Evolutionary conservation across 2,888 invertebrate genomes (phyloP), one percentile per base, ranked within the genome.

Genomic region (Eupeodes luniger): DNA sequence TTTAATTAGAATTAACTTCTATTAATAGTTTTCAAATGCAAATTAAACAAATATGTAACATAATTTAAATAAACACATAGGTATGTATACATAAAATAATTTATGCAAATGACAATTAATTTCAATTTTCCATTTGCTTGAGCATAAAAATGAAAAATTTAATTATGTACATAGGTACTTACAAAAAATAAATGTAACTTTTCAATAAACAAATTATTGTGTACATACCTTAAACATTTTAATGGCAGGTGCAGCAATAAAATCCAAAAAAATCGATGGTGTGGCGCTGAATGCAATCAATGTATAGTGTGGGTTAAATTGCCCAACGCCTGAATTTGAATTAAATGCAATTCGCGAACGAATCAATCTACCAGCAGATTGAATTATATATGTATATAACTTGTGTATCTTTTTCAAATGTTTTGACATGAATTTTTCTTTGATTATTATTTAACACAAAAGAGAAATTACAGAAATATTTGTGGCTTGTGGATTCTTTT

Each of bases 211-310:
- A 59, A 59, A 59, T 64, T 19, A 49, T 14, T 70, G 69, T 70
- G 55, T 70, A 70, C 70, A 55, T 70, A 70, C 70, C 70, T 70
- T 70, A 40, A 36, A 40, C 4, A 70, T 40, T 14, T 12, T 14
- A 9, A 36, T 55, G 10, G 51, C 70, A 70, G 70, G 70, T 70
- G 70, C 70, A 70, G 70, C 70, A 19, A 36, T 16, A 36, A 69
- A 55, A 55, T 70, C 40, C 69, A 2, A 40, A 55, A 19, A 27
- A 70, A 51, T 70, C 55, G 55, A 55, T 70, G 55, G 5, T 70
- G 11, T 55, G 27, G 27, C 27, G 55, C 55, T 69, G 69, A 69
- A 53, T 36, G 53, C 53, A 53, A 69, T 19, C 1, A 1, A 19
- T 19, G 19, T 19, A 19, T 27, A 27, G 53, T 67, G 36, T 64